A percentile compares a stretch with the other conserved stretches of the same genome.
Conservation (phyloP, 2,113 vertebrate species). For the Pycnonotus jocosus region DNA sequence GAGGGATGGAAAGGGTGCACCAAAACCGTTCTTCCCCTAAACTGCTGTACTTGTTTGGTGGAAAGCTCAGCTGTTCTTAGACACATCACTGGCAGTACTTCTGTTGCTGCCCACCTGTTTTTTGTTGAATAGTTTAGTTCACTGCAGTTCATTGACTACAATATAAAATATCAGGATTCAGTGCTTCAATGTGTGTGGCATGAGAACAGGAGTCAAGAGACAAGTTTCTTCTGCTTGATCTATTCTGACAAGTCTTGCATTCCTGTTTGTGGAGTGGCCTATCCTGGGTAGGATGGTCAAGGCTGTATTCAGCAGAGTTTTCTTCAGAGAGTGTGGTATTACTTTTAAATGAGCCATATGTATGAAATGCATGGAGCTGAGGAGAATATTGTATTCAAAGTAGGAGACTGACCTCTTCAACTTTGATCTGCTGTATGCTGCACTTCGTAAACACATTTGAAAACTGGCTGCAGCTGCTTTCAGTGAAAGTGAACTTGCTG, state of each 20-base stretch:
- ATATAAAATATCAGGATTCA: neutral
- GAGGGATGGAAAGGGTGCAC: neutral
- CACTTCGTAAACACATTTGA: fast-evolving
- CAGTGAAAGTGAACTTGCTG: neutral
- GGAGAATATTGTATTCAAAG: neutral
- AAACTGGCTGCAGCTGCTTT: neutral
- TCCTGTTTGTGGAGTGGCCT: neutral
- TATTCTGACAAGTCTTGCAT: neutral
- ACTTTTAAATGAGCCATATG: neutral
- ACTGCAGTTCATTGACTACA: neutral
- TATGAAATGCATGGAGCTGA: neutral
- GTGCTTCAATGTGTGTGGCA: neutral
- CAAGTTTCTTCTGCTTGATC: neutral
- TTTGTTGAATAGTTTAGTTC: neutral
- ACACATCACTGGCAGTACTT: neutral
- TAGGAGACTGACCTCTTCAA: neutral
- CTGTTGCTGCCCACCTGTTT: neutral
- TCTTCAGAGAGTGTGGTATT: neutral
- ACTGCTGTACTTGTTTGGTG: neutral
- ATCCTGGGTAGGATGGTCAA: neutral
- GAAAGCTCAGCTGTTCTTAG: neutral
- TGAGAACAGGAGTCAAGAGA: neutral
- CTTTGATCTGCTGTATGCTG: neutral
- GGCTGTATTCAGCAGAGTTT: neutral
- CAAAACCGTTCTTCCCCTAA: neutral